phyloP scores from a whole-genome alignment of 2,888 invertebrate genomes.

The Melieria picta region DNA sequence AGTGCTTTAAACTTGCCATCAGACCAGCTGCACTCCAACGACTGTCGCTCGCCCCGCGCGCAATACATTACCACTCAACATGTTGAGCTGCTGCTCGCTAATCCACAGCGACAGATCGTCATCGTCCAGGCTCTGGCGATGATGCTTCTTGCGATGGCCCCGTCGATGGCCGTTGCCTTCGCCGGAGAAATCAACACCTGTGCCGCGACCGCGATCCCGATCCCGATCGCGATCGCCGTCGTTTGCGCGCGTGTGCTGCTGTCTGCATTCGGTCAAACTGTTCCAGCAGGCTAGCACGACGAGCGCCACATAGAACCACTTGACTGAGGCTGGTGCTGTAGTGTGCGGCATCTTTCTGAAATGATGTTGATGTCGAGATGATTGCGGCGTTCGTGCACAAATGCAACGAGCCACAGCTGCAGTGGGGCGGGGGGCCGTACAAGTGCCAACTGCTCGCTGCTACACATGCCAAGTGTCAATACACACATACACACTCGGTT shows the following conservation, averaged over 20 bases:
- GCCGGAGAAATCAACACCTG: conserved; percentile 35
- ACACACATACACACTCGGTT: too few relatives aligned
- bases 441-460: too few relatives aligned
- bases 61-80: conserved; percentile 80
- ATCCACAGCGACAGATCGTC: conserved; percentile 86
- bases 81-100: conserved; percentile 89
- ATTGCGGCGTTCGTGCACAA: too few relatives aligned
- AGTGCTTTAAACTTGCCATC: conserved; percentile 49
- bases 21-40: conserved; percentile 23
- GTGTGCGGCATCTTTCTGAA: conserved; percentile 50
- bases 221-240: conserved; percentile 30
- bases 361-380: conserved; percentile 2
- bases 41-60: conserved; percentile 10
- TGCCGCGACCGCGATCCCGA: conserved; percentile 22
- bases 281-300: conserved; percentile 52
- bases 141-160: conserved; percentile 50
- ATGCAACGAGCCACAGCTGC: too few relatives aligned
- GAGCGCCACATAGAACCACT: conserved; percentile 54
- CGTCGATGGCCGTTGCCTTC: conserved; percentile 45
- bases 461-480: too few relatives aligned
- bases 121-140: conserved; percentile 51
- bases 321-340: conserved; percentile 47
- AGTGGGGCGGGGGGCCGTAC: too few relatives aligned
- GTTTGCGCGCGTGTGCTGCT: conserved; percentile 30
- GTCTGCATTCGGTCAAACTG: conserved; percentile 51